Conservation (phyloP, 2,888 invertebrate species). For the Arctia plantaginis region DNA sequence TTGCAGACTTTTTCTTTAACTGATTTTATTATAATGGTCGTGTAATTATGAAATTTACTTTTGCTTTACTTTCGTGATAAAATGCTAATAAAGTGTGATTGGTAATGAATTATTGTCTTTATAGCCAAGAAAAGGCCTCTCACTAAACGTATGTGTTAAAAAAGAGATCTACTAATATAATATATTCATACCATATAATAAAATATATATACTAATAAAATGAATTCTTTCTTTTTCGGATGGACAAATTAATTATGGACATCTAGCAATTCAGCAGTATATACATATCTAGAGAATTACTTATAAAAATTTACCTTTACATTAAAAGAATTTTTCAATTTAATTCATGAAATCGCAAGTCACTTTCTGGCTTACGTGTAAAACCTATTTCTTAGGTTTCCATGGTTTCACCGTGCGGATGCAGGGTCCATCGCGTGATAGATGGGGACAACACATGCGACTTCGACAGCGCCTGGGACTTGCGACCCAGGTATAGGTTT, state of each 20-base stretch:
- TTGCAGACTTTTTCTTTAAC: slow-evolving; percentile 28
- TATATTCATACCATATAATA: no score
- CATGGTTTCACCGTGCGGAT: no score
- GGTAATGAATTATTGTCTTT: not conserved
- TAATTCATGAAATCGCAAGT: not conserved
- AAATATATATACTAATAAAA: no score
- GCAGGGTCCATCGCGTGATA: no score
- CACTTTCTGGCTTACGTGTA: not conserved
- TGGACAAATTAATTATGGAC: not conserved
- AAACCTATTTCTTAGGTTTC: not conserved
- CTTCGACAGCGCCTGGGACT: no score
- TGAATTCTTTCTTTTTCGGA: not conserved
- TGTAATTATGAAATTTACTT: slow-evolving; percentile 25
- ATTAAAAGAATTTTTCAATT: not conserved
- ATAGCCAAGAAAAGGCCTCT: not conserved
- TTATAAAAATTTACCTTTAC: no score
- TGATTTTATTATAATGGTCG: slow-evolving; percentile 27
- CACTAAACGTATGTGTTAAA: not conserved
- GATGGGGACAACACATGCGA: no score
- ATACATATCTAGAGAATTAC: no score
- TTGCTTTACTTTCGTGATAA: slow-evolving; percentile 11
- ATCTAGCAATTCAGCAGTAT: no score
- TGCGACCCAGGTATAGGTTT: no score
- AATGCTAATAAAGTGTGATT: slow-evolving; percentile 28
- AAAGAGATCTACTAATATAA: not conserved